phyloP scores from a whole-genome alignment of 2,797 vertebrate genomes.

The Pseudopleuronectes americanus region DNA sequence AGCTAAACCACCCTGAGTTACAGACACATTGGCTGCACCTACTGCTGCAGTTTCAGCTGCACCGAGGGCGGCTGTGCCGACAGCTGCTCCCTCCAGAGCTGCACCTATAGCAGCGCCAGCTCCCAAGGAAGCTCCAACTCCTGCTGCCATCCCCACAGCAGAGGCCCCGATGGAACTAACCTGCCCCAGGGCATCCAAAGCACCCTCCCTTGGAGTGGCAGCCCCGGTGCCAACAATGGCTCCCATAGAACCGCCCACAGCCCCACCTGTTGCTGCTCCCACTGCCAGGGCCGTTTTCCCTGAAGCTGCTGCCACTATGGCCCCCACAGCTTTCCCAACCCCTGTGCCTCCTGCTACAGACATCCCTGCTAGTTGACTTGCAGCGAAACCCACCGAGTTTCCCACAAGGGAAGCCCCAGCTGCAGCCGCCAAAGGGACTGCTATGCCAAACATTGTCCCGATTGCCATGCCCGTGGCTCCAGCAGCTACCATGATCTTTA shows the following conservation, averaged over 20 bases:
- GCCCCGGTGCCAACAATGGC: conserved; percentile 70
- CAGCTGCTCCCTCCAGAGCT: conserved; percentile 64
- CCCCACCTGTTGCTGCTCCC: conserved; percentile 76
- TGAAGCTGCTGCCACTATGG: conserved; percentile 72
- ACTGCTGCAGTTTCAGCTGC: conserved; percentile 57
- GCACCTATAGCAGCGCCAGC: conserved; percentile 70
- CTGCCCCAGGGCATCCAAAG: conserved; percentile 72
- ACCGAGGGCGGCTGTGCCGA: conserved; percentile 46
- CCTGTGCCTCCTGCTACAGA: conserved; percentile 63
- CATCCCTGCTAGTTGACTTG: conserved; percentile 70
- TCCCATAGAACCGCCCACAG: conserved; percentile 79
- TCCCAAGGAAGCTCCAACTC: conserved; percentile 74
- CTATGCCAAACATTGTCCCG: conserved; percentile 76
- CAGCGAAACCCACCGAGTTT: conserved; percentile 69
- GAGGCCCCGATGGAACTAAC: conserved; percentile 73
- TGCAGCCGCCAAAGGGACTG: conserved; percentile 77
- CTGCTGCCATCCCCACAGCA: conserved; percentile 77
- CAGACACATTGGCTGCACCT: conserved; percentile 30
- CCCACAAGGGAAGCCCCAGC: conserved; percentile 75
- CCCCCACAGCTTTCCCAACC: conserved; percentile 75
- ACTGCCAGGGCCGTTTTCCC: conserved; percentile 76
- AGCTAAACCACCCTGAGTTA: conserved; percentile 36
- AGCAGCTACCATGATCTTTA: conserved; percentile 78
- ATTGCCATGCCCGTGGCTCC: conserved; percentile 79
- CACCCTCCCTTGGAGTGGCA: conserved; percentile 66